Conservation (phyloP, 2,888 invertebrate genomes). For the Coremacera marginata region DNA sequence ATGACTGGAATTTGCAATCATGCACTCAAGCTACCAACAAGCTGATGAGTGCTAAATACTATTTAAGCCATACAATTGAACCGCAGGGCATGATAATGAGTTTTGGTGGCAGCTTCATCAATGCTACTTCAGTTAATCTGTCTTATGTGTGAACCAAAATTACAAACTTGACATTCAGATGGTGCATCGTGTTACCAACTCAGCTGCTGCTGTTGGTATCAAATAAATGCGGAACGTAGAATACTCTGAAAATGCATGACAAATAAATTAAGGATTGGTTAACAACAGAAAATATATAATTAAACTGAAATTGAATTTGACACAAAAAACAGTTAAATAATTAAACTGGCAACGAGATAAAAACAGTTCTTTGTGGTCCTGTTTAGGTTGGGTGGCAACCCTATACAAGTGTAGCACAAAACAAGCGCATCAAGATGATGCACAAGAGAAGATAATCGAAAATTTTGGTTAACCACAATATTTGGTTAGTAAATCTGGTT, state of each 20-base stretch:
- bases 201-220: too few species aligned
- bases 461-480: background rate
- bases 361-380: too few species aligned
- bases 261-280: too few species aligned
- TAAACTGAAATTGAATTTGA: constrained; percentile 5
- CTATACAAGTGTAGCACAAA: background rate
- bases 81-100: background rate
- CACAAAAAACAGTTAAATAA: background rate
- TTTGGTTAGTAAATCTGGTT: background rate
- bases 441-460: too few species aligned
- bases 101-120: background rate
- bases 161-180: constrained; percentile 9
- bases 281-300: background rate
- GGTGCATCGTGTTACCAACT: background rate
- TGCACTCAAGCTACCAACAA: background rate
- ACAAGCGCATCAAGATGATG: too few species aligned
- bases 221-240: too few species aligned
- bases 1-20: background rate
- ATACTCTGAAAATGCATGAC: too few species aligned
- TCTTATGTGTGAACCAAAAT: background rate
- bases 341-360: too few species aligned
- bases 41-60: background rate
- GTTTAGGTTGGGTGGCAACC: background rate
- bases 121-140: background rate
- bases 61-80: background rate